A percentile compares a stretch with the other conserved stretches of the same genome.
These are phyloP conservation scores for Zaprionus vittiger DNA, from an alignment of 1,140 invertebrate species.

Conservation along the genomic window DNA sequence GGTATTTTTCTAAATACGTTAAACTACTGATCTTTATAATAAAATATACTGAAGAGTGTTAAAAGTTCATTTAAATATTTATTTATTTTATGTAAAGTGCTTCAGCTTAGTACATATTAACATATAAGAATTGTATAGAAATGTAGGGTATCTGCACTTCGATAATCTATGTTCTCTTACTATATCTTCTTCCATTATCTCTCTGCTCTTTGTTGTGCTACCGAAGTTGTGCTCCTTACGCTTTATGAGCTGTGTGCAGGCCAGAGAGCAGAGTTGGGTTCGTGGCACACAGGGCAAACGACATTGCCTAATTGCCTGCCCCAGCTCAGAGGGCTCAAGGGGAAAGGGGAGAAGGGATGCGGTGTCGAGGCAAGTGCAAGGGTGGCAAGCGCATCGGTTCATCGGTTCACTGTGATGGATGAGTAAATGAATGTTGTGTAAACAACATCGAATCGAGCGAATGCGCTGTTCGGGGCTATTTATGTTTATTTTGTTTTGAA, in stretches of 20 bases:
- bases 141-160: conserved; percentile 25
- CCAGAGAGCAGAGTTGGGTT: conserved; percentile 21
- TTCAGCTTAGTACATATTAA: too few relatives aligned
- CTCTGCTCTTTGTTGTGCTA: conserved; percentile 50
- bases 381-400: conserved; percentile 18
- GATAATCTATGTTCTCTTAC: background rate
- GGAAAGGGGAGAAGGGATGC: conserved; percentile 9
- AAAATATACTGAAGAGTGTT: background rate
- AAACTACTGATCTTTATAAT: background rate
- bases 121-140: background rate
- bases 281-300: conserved; percentile 40
- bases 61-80: background rate
- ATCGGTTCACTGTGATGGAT: conserved; percentile 3
- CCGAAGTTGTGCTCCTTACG: conserved; percentile 67
- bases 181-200: background rate
- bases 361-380: background rate
- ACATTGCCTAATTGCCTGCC: conserved; percentile 72
- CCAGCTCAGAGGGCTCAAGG: background rate
- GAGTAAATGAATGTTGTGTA: conserved; percentile 64
- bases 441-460: conserved; percentile 63
- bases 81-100: background rate
- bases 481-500: conserved; percentile 82
- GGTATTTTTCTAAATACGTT: background rate
- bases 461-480: conserved; percentile 50
- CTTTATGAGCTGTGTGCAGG: conserved; percentile 54